Base-by-base conservation (phyloP, 2,888 invertebrate species). In the Rhodophaea formosa region DNA sequence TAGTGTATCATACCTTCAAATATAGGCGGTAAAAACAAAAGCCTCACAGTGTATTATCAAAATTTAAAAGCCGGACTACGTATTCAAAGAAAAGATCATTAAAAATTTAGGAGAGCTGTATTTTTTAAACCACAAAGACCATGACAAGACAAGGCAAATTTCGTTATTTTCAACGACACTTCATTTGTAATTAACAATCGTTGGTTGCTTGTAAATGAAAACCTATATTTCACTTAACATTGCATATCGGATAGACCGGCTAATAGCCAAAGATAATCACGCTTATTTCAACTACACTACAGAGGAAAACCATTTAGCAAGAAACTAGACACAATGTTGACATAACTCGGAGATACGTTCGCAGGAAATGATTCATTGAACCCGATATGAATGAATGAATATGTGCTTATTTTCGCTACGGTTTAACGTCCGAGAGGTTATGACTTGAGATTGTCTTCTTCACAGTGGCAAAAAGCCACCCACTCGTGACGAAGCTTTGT, bases 381-480 rank as follows among this genome's bases (percentile, higher is more conserved):
- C 64, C 72, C 70, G 8, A 49, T 49, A 49, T 66, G 59, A 68
- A 72, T 69, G 71, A 75, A 73, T 77, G 72, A 76, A 75, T 70
- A 64, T 63, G 63, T 61, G 66, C 74, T 75, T 75, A 79, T 80
- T 77, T 66, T 52, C 35, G 63, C 68, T 66, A 63, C 74, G 71
- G 82, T 71, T 71, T 82, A 80, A 79, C 64, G 81, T 62, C 77
- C 81, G 70, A 67, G 66, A 67, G 64, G 68, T 75, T 69, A 71
- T 73, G 57, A 66, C 69, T 65, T 63, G 57, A 56, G 62, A 63
- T 61, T 61, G 57, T 60, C 65, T 73, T 70, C 70, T 62, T 58
- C 60, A 64, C 65, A 65, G 14, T 66, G 64, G 72, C 71, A 72
- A 75, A 74, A 72, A 71, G 65, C 67, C 73, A 67, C 71, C 70